phyloP scores from a whole-genome alignment of 2,113 vertebrate species.

The Danionella cerebrum region DNA sequence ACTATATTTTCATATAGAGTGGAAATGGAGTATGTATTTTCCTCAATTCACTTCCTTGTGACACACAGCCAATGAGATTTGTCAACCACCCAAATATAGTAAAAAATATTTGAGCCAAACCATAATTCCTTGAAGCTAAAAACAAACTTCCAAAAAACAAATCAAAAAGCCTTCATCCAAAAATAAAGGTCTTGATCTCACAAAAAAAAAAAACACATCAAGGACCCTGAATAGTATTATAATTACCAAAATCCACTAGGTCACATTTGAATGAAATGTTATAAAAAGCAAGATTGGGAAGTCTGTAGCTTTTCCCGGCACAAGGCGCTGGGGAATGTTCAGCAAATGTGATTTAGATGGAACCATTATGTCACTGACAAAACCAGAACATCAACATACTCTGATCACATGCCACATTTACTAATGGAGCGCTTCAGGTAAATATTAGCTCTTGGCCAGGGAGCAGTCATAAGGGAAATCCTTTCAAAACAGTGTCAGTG shows the following conservation, averaged over 20 bases:
- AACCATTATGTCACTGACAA: not conserved
- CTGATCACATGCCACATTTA: slow-evolving; percentile 33
- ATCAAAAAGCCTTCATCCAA: not conserved
- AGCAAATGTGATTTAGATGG: not conserved
- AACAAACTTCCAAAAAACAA: not conserved
- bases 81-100: too few species aligned
- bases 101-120: too few species aligned
- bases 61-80: too few species aligned
- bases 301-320: not conserved
- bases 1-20: too few species aligned
- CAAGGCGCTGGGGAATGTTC: slow-evolving; percentile 31
- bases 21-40: too few species aligned
- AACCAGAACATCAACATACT: not conserved
- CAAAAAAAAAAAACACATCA: not conserved
- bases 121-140: too few species aligned
- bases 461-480: not conserved
- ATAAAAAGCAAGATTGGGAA: slow-evolving; percentile 22
- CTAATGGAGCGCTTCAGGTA: slow-evolving; percentile 33
- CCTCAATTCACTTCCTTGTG: too few species aligned
- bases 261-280: not conserved
- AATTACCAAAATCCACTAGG: not conserved
- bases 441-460: slow-evolving; percentile 5
- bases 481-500: slow-evolving; percentile 17
- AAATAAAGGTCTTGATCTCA: not conserved
- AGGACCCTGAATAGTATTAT: not conserved